A percentile compares a stretch with the other conserved stretches of the same genome.
phyloP scores from a whole-genome alignment of 30 jellyfish, hydroid and myxozoan species.

The Chrysaora quinquecirrha region DNA sequence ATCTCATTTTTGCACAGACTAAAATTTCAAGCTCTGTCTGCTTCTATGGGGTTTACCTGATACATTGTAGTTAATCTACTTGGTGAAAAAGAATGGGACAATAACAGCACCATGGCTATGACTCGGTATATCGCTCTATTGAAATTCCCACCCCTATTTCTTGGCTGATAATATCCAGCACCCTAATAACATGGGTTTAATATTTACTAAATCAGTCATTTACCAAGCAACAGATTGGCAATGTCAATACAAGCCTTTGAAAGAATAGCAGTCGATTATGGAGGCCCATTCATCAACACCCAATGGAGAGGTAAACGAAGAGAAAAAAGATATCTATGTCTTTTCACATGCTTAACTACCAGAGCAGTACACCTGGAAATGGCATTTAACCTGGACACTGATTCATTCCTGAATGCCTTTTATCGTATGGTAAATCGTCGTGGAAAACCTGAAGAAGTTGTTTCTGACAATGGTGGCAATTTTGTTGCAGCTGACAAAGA shows the following conservation, averaged over 20 bases:
- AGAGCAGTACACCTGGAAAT: constrained; percentile 79
- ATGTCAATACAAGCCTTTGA: constrained; percentile 30
- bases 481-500: constrained; percentile 60
- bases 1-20: too few species aligned
- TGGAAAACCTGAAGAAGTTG: constrained; percentile 40
- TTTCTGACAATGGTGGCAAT: constrained; percentile 58
- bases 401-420: constrained; percentile 61
- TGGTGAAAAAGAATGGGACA: too few species aligned
- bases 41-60: too few species aligned
- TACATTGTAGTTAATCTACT: too few species aligned
- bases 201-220: too few species aligned
- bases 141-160: too few species aligned
- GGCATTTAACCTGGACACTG: constrained; percentile 55
- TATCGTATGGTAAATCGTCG: constrained; percentile 51
- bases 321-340: constrained; percentile 26
- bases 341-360: constrained; percentile 45
- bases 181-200: too few species aligned
- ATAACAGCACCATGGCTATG: too few species aligned
- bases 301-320: constrained; percentile 41
- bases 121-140: too few species aligned
- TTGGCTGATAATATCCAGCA: too few species aligned
- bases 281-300: constrained; percentile 52
- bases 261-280: constrained; percentile 58
- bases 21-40: too few species aligned
- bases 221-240: constrained; percentile 19